These are phyloP conservation scores for Mesoclemmys tuberculata DNA, from an alignment of 2,113 vertebrate species.

Conservation along the genomic window DNA sequence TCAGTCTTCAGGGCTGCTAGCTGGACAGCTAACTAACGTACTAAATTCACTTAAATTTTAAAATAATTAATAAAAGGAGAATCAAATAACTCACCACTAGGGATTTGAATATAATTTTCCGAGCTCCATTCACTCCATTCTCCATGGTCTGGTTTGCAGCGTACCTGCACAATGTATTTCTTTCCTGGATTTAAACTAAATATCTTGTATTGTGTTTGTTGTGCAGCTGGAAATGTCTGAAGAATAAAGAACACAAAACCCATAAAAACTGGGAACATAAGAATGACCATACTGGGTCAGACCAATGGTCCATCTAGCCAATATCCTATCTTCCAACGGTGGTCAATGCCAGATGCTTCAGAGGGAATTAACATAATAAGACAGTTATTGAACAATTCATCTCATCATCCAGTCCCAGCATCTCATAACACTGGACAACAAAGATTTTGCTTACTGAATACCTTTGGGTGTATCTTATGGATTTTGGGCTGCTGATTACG, in stretches of 20 bases:
- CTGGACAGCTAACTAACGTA: neutral
- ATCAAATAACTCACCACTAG: slow-evolving; percentile 70
- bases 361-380: neutral
- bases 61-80: neutral
- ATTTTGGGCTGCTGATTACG: too few relatives aligned
- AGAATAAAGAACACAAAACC: slow-evolving; percentile 21
- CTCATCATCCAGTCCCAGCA: neutral
- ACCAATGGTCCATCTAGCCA: neutral
- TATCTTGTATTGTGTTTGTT: slow-evolving; percentile 88
- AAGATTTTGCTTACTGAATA: too few relatives aligned
- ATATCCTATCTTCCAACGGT: neutral
- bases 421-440: too few relatives aligned
- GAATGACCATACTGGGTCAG: neutral
- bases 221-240: slow-evolving; percentile 85
- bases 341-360: neutral
- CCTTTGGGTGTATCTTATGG: too few relatives aligned
- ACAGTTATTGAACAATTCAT: neutral
- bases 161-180: slow-evolving; percentile 88
- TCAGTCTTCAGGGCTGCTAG: neutral
- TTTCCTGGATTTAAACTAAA: slow-evolving; percentile 87
- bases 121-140: slow-evolving; percentile 78
- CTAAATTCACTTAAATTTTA: neutral
- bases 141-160: slow-evolving; percentile 89
- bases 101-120: slow-evolving; percentile 69
- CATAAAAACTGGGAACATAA: neutral